phyloP scores from a whole-genome alignment of 2,113 vertebrate species.

The Nerophis ophidion region DNA sequence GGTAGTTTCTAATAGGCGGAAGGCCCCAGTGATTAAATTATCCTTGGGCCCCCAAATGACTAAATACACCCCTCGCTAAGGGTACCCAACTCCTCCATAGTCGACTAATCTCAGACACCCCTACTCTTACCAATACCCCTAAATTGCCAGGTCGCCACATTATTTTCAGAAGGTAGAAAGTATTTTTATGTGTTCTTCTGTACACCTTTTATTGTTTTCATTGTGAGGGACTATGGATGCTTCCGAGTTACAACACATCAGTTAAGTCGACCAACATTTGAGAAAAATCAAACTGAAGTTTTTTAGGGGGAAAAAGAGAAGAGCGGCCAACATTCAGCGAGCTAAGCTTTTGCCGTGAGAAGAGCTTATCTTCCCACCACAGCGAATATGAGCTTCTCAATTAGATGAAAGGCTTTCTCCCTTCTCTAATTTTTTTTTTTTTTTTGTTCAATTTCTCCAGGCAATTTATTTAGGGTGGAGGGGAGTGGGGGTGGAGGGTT shows the following conservation, averaged over 20 bases:
- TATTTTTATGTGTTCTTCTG: too few species aligned
- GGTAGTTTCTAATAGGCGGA: too few species aligned
- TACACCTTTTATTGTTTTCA: too few species aligned
- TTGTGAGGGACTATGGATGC: too few species aligned
- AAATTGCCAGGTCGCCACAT: too few species aligned
- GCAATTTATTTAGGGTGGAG: conserved; percentile 65
- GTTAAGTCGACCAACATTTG: background rate
- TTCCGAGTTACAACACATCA: background rate
- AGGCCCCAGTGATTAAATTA: too few species aligned
- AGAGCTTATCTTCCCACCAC: conserved; percentile 69
- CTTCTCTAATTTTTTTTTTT: conserved; percentile 64
- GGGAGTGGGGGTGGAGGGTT: background rate
- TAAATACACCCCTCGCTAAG: too few species aligned
- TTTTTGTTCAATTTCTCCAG: conserved; percentile 67
- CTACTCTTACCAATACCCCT: too few species aligned
- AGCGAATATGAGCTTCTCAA: conserved; percentile 68
- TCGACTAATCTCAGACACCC: too few species aligned
- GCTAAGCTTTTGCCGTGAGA: conserved; percentile 64
- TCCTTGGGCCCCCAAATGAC: too few species aligned
- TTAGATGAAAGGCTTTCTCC: conserved; percentile 66
- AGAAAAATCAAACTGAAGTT: conserved; percentile 22
- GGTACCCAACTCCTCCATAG: too few species aligned
- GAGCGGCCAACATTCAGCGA: conserved; percentile 54
- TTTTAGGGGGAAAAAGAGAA: conserved; percentile 4
- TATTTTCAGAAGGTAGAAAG: too few species aligned